Percentiles rank a stretch among this genome's conserved stretches.
These are phyloP conservation scores for Gryllus longicercus DNA, from an alignment of 2,888 invertebrate genomes.

Conservation along the genomic window DNA sequence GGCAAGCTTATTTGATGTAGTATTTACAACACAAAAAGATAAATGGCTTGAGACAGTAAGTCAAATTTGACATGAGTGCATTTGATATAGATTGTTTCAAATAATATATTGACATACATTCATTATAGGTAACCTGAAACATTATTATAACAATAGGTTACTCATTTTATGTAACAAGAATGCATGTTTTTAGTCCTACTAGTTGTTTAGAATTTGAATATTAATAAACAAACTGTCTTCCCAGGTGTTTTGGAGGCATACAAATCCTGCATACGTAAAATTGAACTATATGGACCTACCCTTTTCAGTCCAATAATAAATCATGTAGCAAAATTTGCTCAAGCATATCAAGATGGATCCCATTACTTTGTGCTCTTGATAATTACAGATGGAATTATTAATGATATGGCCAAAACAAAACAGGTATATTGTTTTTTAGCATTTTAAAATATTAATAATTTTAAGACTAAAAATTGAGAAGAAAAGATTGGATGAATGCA, in stretches of 20 bases:
- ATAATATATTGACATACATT: too few species aligned
- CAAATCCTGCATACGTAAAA: slow-evolving; percentile 49
- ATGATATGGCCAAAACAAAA: slow-evolving; percentile 56
- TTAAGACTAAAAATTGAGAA: too few species aligned
- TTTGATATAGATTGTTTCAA: too few species aligned
- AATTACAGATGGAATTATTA: slow-evolving; percentile 60
- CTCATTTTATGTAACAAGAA: too few species aligned
- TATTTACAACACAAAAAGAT: too few species aligned
- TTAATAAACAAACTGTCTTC: slow-evolving; percentile 31
- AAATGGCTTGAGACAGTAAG: too few species aligned
- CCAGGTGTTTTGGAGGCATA: slow-evolving; percentile 53
- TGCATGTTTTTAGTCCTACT: too few species aligned
- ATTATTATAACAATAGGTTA: too few species aligned
- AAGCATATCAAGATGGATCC: slow-evolving; percentile 49
- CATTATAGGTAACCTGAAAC: too few species aligned
- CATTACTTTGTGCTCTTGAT: slow-evolving; percentile 59
- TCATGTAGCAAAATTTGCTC: slow-evolving; percentile 52
- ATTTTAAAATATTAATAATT: too few species aligned
- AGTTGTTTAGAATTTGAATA: neutral
- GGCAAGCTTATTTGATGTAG: too few species aligned
- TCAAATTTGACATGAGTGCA: too few species aligned
- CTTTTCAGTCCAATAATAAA: slow-evolving; percentile 58
- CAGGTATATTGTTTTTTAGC: slow-evolving; percentile 41
- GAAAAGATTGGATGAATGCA: neutral
- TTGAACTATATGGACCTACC: slow-evolving; percentile 58